Evolutionary conservation across 2,888 invertebrate species (phyloP).

Genomic region (Xanthia togata): DNA sequence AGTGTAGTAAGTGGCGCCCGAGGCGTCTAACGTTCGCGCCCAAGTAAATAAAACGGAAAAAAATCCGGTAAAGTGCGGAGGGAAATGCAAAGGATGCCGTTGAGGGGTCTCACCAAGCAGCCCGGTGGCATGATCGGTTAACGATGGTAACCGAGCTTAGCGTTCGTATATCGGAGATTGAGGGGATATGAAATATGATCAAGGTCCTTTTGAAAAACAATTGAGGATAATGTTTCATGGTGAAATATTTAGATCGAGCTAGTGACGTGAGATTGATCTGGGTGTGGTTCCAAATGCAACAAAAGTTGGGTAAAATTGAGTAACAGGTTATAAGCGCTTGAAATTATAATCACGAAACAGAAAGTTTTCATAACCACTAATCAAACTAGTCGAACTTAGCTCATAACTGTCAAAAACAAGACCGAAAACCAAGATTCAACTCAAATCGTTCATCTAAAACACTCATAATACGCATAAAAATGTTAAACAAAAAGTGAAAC

Average conservation of each 20-base stretch:
- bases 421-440: not conserved
- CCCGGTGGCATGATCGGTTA: slow-evolving; percentile 59
- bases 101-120: slow-evolving; percentile 70
- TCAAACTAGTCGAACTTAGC: not conserved
- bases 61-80: slow-evolving; percentile 78
- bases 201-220: not conserved
- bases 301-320: not conserved
- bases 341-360: not conserved
- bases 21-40: slow-evolving; percentile 80
- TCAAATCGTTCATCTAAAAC: slow-evolving; percentile 19
- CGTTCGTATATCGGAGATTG: not conserved
- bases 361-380: not conserved
- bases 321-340: too few species aligned
- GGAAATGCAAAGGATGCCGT: slow-evolving; percentile 79
- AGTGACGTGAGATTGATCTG: not conserved
- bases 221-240: not conserved
- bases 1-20: slow-evolving; percentile 79
- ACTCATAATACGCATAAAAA: slow-evolving; percentile 16
- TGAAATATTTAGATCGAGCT: not conserved
- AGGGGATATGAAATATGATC: not conserved
- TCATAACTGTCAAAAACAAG: slow-evolving; percentile 12
- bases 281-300: not conserved
- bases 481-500: slow-evolving; percentile 30
- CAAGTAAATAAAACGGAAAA: slow-evolving; percentile 76
- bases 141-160: slow-evolving; percentile 28